A percentile compares a stretch with the other conserved stretches of the same genome.
Evolutionary conservation across 2,113 vertebrate genomes (phyloP).

Genomic region (Peromyscus californicus): DNA sequence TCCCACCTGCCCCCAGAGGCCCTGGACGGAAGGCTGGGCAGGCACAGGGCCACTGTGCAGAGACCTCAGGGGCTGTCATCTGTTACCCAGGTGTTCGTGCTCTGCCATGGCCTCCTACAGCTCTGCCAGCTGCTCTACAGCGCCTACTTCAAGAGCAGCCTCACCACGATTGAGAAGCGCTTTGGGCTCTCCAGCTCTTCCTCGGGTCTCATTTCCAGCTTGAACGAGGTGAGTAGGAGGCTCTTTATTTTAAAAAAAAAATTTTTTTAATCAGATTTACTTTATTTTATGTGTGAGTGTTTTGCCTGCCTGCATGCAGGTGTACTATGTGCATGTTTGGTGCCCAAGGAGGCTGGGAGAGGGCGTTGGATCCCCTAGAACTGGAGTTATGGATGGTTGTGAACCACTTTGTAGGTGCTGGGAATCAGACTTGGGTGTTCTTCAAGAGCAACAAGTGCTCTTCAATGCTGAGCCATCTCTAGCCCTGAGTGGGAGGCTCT

Average conservation of each 20-base stretch:
- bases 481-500: neutral
- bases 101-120: constrained; percentile 96
- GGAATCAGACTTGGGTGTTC: no score
- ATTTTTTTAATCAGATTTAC: neutral
- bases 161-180: constrained; percentile 97
- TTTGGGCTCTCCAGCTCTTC: constrained; percentile 97
- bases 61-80: neutral
- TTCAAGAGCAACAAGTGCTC: neutral
- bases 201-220: constrained; percentile 96
- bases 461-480: neutral
- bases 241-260: neutral
- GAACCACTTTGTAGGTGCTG: no score
- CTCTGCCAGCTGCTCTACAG: constrained; percentile 96
- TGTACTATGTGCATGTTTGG: neutral
- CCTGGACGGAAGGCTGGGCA: neutral
- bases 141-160: constrained; percentile 98
- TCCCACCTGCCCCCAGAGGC: neutral
- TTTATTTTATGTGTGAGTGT: neutral
- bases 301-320: neutral
- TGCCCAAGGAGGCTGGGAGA: neutral
- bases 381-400: neutral
- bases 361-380: neutral
- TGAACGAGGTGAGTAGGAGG: constrained; percentile 92
- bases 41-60: neutral
- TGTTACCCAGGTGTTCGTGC: constrained; percentile 92